Percentiles rank a stretch among this genome's conserved stretches.
Evolutionary conservation across 2,888 invertebrate species (phyloP).

Genomic region (Platypus cylindrus): DNA sequence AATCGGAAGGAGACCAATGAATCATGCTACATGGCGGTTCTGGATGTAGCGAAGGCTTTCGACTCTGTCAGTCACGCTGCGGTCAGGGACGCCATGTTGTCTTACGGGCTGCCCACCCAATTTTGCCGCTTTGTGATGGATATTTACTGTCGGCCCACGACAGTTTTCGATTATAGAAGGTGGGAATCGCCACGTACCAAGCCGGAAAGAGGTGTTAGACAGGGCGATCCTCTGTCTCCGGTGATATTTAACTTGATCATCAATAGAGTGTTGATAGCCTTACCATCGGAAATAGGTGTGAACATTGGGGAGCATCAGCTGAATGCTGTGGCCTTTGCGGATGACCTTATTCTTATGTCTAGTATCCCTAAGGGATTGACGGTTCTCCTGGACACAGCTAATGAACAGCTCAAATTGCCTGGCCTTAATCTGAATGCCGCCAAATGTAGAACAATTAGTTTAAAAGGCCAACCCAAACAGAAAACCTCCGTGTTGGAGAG

Average conservation of each 20-base stretch:
- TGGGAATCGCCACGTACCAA: background rate
- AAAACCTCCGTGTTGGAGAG: background rate
- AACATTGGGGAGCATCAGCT: background rate
- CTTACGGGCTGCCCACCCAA: too few species aligned
- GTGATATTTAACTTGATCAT: conserved; percentile 5
- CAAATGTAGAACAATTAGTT: conserved; percentile 1
- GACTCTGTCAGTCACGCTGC: background rate
- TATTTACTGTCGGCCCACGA: too few species aligned
- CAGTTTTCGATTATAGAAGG: too few species aligned
- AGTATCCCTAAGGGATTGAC: background rate
- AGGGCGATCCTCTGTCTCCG: conserved; percentile 4
- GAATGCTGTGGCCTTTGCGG: conserved; percentile 1
- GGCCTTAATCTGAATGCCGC: conserved; percentile 2
- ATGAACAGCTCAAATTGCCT: background rate
- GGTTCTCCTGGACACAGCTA: background rate
- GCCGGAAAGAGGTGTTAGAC: conserved; percentile 1
- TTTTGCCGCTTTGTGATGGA: too few species aligned
- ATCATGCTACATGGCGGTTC: too few species aligned
- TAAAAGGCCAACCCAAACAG: conserved; percentile 1
- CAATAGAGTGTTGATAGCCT: background rate
- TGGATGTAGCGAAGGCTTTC: too few species aligned
- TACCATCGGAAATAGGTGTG: conserved; percentile 1
- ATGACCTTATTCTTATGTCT: conserved; percentile 1
- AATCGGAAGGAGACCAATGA: too few species aligned
- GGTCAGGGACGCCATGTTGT: too few species aligned